phyloP scores from a whole-genome alignment of 2,113 vertebrate genomes.

The Pomatorhinus ruficollis region DNA sequence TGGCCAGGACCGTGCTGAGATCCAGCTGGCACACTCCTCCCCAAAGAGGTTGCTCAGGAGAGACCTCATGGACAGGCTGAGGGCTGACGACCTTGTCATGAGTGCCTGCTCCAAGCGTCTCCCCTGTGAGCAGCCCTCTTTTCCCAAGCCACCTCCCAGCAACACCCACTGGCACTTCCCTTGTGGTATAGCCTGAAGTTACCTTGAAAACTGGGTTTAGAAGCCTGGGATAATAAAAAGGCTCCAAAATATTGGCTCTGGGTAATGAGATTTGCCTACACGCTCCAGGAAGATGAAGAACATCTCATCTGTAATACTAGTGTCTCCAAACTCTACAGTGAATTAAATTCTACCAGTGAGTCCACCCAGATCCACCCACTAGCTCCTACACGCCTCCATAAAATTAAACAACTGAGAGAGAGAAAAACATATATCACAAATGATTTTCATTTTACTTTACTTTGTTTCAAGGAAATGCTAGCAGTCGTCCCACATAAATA shows the following conservation, averaged over 20 bases:
- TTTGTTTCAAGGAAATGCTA: conserved; percentile 49
- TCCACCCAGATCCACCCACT: conserved; percentile 16
- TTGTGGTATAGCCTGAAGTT: neutral
- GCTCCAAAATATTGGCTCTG: neutral
- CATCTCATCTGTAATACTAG: neutral
- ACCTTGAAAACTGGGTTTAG: neutral
- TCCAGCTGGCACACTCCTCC: neutral
- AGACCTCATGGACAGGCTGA: rapidly evolving
- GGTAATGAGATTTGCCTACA: conserved; percentile 15
- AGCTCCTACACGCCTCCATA: conserved; percentile 6
- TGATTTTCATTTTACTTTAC: conserved; percentile 54
- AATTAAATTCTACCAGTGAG: neutral
- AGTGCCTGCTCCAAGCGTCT: neutral
- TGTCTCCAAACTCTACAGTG: neutral
- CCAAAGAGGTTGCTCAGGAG: neutral
- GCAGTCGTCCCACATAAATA: conserved; percentile 59
- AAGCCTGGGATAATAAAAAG: neutral
- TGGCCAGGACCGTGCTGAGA: neutral
- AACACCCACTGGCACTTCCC: neutral
- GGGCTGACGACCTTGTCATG: rapidly evolving
- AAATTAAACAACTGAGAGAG: neutral
- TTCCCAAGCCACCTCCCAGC: neutral
- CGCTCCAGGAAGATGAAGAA: conserved; percentile 18
- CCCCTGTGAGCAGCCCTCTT: neutral
- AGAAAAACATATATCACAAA: neutral